Evolutionary conservation across 1,140 invertebrate species (phyloP), one percentile per base, ranked within the genome.

Genomic region (Drosophila bocki): DNA sequence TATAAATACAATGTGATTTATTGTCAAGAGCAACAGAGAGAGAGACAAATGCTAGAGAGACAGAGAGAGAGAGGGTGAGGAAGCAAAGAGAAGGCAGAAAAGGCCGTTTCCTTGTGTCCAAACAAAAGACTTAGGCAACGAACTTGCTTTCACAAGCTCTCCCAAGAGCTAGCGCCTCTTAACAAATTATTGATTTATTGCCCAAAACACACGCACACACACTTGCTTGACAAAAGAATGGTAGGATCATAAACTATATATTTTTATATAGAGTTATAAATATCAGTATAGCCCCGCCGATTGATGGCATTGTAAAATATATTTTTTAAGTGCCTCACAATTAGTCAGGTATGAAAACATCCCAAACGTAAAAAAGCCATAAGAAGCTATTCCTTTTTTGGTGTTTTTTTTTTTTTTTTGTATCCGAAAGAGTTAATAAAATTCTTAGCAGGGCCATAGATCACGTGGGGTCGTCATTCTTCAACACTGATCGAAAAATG

Each of bases 51-150:
- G 13, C 4, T 15, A 12, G 5, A 42, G 15, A 39, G 32, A 65
- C n/a, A 6, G n/a, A 60, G 33, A 39, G n/a, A 39, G 63, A 19
- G 12, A 19, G 26, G 15, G 12, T 22, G 33, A 50, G n/a, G 26
- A 11, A 26, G 22, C 3, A 15, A 54, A 22, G 17, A 61, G 35
- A 29, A 48, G n/a, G 54, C 48, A 39, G 51, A 75, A 86, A 79
- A 86, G 81, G 63, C 72, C 77, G 77, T 81, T 63, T 65, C 60
- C 74, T 67, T 77, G 72, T 72, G 67, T 39, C 69, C 48, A 81
- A 81, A 84, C 83, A 84, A 91, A 91, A 84, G 88, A 91, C 88
- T 91, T 87, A 78, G 88, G 78, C 87, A 87, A 88, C 88, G 78
- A 91, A 91, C 88, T 91, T 83, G 87, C 87, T 91, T 91, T 90